Conservation (phyloP, 2,888 invertebrate species). For the Stenoptilia bipunctidactyla region DNA sequence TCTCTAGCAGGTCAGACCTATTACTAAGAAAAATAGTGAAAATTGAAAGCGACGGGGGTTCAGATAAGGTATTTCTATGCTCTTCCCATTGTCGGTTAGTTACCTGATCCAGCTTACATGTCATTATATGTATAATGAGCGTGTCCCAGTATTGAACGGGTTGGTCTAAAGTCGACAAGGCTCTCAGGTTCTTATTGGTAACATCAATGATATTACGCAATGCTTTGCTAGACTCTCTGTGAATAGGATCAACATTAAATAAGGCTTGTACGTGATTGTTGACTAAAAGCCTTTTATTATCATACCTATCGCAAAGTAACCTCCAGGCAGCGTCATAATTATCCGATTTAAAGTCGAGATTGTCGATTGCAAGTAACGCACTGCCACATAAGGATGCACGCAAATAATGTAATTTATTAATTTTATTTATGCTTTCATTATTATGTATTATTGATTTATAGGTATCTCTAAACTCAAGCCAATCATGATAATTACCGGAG, state of each 20-base stretch:
- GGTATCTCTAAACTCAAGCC: conserved; percentile 12
- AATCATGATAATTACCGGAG: conserved; percentile 11
- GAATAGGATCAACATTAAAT: conserved; percentile 14
- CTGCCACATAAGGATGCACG: conserved; percentile 12
- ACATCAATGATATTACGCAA: conserved; percentile 10
- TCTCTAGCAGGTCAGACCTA: not conserved
- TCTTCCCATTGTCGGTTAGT: conserved; percentile 5
- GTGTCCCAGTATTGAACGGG: conserved; percentile 12
- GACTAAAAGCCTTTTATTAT: conserved; percentile 12
- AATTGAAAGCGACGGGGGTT: not conserved
- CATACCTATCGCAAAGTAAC: conserved; percentile 11
- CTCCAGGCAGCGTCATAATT: conserved; percentile 12
- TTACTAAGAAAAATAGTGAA: conserved; percentile 1
- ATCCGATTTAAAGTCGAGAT: conserved; percentile 10
- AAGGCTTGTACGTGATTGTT: conserved; percentile 17
- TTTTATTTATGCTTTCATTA: conserved; percentile 7
- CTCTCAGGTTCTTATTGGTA: conserved; percentile 2
- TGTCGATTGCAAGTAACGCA: conserved; percentile 11
- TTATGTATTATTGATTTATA: conserved; percentile 10
- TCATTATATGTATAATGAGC: conserved; percentile 11
- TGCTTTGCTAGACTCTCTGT: conserved; percentile 10
- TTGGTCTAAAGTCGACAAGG: conserved; percentile 7
- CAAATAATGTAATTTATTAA: conserved; percentile 12
- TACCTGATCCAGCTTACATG: conserved; percentile 6
- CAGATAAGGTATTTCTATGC: conserved; percentile 3